These are phyloP conservation scores for Tuberolachnus salignus DNA, from an alignment of 2,888 invertebrate species.

Conservation along the genomic window DNA sequence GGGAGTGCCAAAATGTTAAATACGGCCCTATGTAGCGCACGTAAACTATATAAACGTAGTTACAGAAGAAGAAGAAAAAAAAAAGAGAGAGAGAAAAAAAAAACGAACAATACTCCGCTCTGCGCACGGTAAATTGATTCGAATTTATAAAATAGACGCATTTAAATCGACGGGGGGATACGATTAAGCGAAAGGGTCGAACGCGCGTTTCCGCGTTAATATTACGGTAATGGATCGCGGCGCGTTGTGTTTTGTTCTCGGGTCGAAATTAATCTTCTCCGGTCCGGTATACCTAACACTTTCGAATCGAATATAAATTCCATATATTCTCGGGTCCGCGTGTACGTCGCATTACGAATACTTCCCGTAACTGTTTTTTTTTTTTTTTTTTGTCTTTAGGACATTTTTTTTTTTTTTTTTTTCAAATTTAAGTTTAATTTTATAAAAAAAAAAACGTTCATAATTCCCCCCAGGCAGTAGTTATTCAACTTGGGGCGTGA, in stretches of 20 bases:
- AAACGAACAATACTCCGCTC: not conserved
- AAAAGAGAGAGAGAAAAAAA: no score
- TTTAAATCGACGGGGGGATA: constrained; percentile 20
- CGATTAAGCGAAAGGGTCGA: constrained; percentile 30
- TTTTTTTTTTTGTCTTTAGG: no score
- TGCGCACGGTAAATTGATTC: constrained; percentile 2
- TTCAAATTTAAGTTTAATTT: not conserved
- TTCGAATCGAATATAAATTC: constrained; percentile 14
- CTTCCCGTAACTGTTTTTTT: not conserved
- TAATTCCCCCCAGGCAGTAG: not conserved
- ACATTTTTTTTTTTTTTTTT: no score
- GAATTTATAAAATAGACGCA: not conserved
- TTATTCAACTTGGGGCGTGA: constrained; percentile 3
- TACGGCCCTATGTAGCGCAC: no score
- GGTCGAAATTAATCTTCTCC: constrained; percentile 14
- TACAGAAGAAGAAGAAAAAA: no score
- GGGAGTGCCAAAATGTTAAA: no score
- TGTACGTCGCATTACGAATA: not conserved
- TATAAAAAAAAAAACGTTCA: not conserved
- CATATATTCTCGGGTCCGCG: not conserved
- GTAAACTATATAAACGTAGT: no score
- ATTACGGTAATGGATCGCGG: not conserved
- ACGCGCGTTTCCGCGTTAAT: constrained; percentile 18
- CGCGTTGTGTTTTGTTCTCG: constrained; percentile 17
- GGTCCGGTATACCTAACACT: not conserved